Evolutionary conservation across 2,797 vertebrate genomes (phyloP).

Genomic region (Sebastes trivittatus): DNA sequence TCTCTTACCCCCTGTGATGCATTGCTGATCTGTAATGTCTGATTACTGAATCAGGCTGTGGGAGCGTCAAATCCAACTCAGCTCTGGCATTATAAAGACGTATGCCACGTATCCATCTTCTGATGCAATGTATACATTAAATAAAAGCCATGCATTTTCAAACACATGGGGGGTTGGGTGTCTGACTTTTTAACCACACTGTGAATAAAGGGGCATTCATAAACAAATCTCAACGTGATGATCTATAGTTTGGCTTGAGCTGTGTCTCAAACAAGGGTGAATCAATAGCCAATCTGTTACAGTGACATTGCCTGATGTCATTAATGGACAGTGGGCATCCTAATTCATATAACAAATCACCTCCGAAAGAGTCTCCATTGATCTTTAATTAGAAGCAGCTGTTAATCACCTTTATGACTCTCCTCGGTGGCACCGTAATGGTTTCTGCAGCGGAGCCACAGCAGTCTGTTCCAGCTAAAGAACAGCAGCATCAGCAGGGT

Average conservation of each 20-base stretch:
- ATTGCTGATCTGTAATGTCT: conserved; percentile 16
- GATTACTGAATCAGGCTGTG: conserved; percentile 21
- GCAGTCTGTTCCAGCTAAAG: conserved; percentile 40
- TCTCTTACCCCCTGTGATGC: neutral
- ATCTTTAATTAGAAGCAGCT: conserved; percentile 86
- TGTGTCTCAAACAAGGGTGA: conserved; percentile 32
- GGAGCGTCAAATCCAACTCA: neutral
- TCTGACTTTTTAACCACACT: conserved; percentile 4
- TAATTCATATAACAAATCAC: conserved; percentile 86
- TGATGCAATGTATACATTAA: conserved; percentile 46
- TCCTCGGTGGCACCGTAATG: conserved; percentile 68
- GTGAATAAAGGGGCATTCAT: conserved; percentile 36
- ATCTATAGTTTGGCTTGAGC: conserved; percentile 37
- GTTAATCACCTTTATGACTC: conserved; percentile 80
- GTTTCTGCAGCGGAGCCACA: conserved; percentile 54
- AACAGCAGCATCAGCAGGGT: conserved; percentile 59
- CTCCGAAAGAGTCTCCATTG: conserved; percentile 82
- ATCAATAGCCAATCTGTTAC: conserved; percentile 65
- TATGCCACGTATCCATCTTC: conserved; percentile 43
- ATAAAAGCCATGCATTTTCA: conserved; percentile 24
- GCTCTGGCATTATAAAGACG: conserved; percentile 13
- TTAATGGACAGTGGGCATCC: conserved; percentile 75
- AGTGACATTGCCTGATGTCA: conserved; percentile 68
- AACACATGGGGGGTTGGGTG: neutral
- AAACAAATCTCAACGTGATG: conserved; percentile 43